A percentile compares a stretch with the other conserved stretches of the same genome.
These are phyloP conservation scores for Homarus americanus DNA, from an alignment of 1,140 invertebrate species.

Conservation along the genomic window DNA sequence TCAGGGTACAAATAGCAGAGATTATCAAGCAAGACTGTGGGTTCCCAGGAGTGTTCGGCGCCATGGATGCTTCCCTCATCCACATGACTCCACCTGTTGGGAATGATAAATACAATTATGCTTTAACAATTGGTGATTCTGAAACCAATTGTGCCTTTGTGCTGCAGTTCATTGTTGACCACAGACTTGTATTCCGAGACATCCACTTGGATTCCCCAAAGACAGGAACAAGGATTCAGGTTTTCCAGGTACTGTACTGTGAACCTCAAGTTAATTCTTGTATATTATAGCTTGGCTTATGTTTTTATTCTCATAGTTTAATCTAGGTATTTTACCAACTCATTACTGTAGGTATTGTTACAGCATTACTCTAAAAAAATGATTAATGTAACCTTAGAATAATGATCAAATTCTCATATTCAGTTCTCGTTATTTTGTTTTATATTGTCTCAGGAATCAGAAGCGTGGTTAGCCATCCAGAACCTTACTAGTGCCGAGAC, in stretches of 20 bases:
- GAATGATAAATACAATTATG: neutral
- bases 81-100: constrained; percentile 20
- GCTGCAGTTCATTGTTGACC: constrained; percentile 30
- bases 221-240: constrained; percentile 38
- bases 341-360: too few species aligned
- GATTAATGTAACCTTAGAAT: too few species aligned
- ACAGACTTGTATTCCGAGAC: constrained; percentile 28
- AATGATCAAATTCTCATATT: too few species aligned
- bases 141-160: constrained; percentile 10
- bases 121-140: neutral
- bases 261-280: too few species aligned
- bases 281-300: neutral
- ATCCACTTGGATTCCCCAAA: constrained; percentile 31
- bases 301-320: too few species aligned
- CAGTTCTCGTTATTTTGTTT: too few species aligned
- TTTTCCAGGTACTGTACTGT: constrained; percentile 35
- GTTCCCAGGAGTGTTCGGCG: constrained; percentile 45
- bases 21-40: constrained; percentile 35
- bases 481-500: constrained; percentile 32
- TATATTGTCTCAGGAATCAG: constrained; percentile 14
- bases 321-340: too few species aligned
- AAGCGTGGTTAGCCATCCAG: neutral
- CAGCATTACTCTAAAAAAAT: too few species aligned
- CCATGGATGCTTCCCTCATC: constrained; percentile 32
- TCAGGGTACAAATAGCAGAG: constrained; percentile 34